phyloP scores from a whole-genome alignment of 2,113 vertebrate species.

The Motacilla alba region DNA sequence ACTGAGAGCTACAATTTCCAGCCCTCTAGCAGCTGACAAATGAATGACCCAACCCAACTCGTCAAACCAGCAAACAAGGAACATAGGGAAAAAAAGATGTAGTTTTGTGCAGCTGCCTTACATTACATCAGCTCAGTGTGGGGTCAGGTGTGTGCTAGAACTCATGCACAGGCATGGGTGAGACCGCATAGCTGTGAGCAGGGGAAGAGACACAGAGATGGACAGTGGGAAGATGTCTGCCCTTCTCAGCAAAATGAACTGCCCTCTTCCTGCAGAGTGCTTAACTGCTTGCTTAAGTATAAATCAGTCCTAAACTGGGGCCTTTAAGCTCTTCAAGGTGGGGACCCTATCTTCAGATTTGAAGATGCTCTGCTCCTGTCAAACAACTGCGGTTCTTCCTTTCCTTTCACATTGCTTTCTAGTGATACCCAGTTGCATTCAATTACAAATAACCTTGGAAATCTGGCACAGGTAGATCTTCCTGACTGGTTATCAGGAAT shows the following conservation, averaged over 20 bases:
- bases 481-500: background rate
- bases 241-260: background rate
- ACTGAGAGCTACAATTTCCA: background rate
- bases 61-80: background rate
- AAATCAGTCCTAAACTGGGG: background rate
- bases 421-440: background rate
- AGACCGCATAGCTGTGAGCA: background rate
- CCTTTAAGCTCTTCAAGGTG: background rate
- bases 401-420: background rate
- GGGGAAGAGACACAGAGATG: background rate
- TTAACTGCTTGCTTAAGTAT: background rate
- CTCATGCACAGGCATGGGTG: background rate
- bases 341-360: background rate
- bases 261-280: background rate
- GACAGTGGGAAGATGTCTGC: background rate
- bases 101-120: background rate
- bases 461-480: background rate
- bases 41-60: background rate
- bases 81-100: rapidly evolving
- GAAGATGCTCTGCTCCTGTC: background rate
- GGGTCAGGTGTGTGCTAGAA: background rate
- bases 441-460: background rate
- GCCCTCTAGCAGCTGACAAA: background rate
- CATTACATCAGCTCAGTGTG: background rate
- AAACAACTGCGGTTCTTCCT: background rate